phyloP scores from a whole-genome alignment of 2,888 invertebrate species.

The Agrypnus murinus region DNA sequence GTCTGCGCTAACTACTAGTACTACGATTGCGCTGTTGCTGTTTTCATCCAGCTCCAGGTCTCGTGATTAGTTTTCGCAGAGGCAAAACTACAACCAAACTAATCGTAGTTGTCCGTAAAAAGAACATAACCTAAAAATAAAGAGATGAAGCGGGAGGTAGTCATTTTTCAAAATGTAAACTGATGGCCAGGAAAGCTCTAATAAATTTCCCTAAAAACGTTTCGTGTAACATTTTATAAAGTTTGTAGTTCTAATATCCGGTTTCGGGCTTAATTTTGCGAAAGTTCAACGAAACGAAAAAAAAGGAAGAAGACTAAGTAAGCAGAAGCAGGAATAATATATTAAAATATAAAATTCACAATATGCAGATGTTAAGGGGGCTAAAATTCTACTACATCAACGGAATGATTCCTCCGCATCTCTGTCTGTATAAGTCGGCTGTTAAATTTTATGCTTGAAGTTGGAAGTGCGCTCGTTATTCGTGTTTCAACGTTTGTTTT shows the following conservation, averaged over 20 bases:
- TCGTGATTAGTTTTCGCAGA: conserved; percentile 46
- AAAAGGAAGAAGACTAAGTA: no score
- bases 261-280: conserved; percentile 45
- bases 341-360: conserved; percentile 59
- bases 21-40: conserved; percentile 42
- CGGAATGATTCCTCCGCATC: conserved; percentile 59
- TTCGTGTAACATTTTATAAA: conserved; percentile 8
- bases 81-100: conserved; percentile 34
- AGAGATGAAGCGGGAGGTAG: not conserved
- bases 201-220: conserved; percentile 31
- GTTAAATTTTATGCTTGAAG: conserved; percentile 66
- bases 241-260: conserved; percentile 53
- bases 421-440: conserved; percentile 58
- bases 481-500: conserved; percentile 53
- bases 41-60: no score
- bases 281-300: conserved; percentile 46
- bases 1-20: conserved; percentile 35
- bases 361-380: conserved; percentile 57
- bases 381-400: conserved; percentile 47
- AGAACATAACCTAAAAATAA: conserved; percentile 37
- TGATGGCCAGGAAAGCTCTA: conserved; percentile 35
- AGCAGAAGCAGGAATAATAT: conserved; percentile 45
- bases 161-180: conserved; percentile 39
- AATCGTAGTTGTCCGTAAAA: conserved; percentile 36
- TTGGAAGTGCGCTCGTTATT: conserved; percentile 64